A percentile compares a stretch with the other conserved stretches of the same genome.
phyloP scores from a whole-genome alignment of 2,113 vertebrate genomes.

The Crotalus viridis region DNA sequence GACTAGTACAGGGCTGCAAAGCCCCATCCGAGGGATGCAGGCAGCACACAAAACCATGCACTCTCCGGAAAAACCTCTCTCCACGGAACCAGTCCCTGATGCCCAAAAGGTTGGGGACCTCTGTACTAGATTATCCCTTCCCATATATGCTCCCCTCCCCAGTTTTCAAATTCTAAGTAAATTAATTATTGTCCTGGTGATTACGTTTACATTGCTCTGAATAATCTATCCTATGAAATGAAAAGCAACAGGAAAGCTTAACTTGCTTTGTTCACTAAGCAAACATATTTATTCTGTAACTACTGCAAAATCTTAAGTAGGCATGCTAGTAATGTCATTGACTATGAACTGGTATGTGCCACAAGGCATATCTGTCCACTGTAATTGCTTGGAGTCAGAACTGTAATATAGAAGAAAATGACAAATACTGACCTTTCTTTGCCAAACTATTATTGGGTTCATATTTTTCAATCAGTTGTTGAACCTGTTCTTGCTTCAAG shows the following conservation, averaged over 20 bases:
- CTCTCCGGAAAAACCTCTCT: too few species aligned
- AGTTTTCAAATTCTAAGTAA: neutral
- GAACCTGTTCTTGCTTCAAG: constrained; percentile 93
- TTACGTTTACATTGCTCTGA: neutral
- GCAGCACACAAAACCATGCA: too few species aligned
- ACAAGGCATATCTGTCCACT: neutral
- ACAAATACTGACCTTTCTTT: constrained; percentile 84
- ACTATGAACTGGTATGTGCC: constrained; percentile 22
- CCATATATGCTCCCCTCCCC: neutral
- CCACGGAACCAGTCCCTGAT: too few species aligned
- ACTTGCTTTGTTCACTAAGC: neutral
- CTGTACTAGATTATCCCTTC: neutral
- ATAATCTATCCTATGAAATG: neutral
- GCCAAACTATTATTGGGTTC: constrained; percentile 84
- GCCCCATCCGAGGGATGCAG: too few species aligned
- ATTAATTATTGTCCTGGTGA: neutral
- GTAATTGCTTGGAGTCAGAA: constrained; percentile 27
- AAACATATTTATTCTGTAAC: constrained; percentile 6
- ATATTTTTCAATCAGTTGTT: constrained; percentile 93
- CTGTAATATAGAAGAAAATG: accelerated
- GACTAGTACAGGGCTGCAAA: too few species aligned
- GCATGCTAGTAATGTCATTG: neutral
- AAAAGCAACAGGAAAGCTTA: constrained; percentile 10
- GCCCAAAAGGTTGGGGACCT: too few species aligned
- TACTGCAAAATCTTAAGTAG: constrained; percentile 13